Base-by-base conservation (phyloP, 1,140 invertebrate species). In the Ceratosolen fusciceps region DNA sequence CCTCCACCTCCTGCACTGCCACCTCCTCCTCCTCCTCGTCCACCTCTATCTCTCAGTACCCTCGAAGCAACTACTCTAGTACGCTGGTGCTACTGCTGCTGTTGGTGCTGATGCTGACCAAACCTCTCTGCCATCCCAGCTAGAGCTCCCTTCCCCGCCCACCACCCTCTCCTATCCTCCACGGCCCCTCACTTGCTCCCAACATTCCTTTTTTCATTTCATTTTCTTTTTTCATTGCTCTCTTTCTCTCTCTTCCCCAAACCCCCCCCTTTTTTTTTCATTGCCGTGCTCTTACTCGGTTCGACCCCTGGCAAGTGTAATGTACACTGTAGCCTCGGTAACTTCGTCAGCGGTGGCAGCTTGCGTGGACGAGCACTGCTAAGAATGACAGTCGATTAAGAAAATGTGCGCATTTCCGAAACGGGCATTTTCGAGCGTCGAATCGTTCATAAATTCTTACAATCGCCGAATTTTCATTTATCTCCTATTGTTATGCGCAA, bases 381-480 rank as follows among this genome's bases (percentile, higher is more conserved):
- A 75, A 75, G 73, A 70, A 75, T 52, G 65, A 75, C 65, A 75
- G 52, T 70, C 72, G 65, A 80, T 80, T 70, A 52, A 62, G 21
- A 49, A 56, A 68, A 68, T 56, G 26, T 34, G 8, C 26, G 8
- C 5, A 37, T 65, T 37, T 65, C 26, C 9, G 16, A 37, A 37
- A n/a, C n/a, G 4, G 19, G 9, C 31, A 34, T 62, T 31, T 14
- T n/a, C 1, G 16, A 0, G 1, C n/a, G 9, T 21, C 1, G 21
- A 37, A 19, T 31, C 16, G 7, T 9, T n/a, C 4, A 1, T n/a
- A 65, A n/a, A 65, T 65, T 65, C 5, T n/a, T 37, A 37, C 12
- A 16, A 4, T 14, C 14, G 19, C 2, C 49, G 49, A 52, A 19
- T 16, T 19, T 52, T 52, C 14, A 19, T 19, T 21, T 52, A 52